Evolutionary conservation across 1,140 invertebrate species (phyloP).

Genomic region (Sycobia sp.): DNA sequence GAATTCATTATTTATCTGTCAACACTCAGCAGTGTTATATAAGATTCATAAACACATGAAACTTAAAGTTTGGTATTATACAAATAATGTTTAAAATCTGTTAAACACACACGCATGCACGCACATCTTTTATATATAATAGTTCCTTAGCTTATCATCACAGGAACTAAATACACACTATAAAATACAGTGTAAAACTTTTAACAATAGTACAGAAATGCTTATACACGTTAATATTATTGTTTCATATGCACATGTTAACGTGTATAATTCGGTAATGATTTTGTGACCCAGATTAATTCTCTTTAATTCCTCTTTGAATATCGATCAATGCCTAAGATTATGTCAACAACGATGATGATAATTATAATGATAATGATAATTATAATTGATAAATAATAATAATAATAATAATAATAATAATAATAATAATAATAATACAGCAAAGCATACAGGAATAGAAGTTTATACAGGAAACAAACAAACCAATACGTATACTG

Average conservation of each 20-base stretch:
- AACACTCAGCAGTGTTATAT: too few relatives aligned
- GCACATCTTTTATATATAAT: slow-evolving; percentile 19
- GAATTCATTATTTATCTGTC: too few relatives aligned
- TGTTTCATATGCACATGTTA: background rate
- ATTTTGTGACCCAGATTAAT: background rate
- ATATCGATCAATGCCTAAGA: background rate
- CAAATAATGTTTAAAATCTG: too few relatives aligned
- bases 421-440: too few relatives aligned
- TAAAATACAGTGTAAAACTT: slow-evolving; percentile 28
- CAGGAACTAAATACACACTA: slow-evolving; percentile 21
- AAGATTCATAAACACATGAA: too few relatives aligned
- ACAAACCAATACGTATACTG: too few relatives aligned
- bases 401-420: too few relatives aligned
- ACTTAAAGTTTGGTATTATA: too few relatives aligned
- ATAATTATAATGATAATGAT: background rate
- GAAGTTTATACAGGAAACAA: too few relatives aligned
- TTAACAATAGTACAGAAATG: slow-evolving; percentile 11
- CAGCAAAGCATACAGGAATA: slow-evolving; percentile 37
- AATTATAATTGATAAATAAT: too few relatives aligned
- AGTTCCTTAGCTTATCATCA: slow-evolving; percentile 13
- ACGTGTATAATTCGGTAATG: slow-evolving; percentile 10
- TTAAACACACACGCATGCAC: too few relatives aligned
- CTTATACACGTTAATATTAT: slow-evolving; percentile 10
- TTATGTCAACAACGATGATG: too few relatives aligned
- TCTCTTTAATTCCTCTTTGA: background rate